These are phyloP conservation scores for Margarornis squamiger DNA, from an alignment of 2,797 vertebrate genomes.

Conservation along the genomic window DNA sequence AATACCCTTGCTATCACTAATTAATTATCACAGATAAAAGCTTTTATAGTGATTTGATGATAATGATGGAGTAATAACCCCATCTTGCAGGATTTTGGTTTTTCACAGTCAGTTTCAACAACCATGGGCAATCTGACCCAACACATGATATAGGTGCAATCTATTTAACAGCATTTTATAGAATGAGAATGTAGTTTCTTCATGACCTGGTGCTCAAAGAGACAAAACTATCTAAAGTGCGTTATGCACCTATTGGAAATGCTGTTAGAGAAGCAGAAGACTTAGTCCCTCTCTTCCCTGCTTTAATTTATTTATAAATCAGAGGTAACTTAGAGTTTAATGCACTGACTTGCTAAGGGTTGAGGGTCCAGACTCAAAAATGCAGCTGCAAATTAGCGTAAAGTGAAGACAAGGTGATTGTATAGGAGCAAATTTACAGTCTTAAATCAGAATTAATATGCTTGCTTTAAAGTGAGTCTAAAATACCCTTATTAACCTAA, in stretches of 20 bases:
- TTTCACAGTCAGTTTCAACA: background rate
- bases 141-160: background rate
- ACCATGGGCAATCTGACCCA: background rate
- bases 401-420: background rate
- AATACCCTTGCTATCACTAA: background rate
- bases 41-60: background rate
- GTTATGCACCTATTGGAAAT: background rate
- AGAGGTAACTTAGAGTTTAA: background rate
- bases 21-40: background rate
- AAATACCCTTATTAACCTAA: background rate
- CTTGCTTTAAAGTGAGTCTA: background rate
- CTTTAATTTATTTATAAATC: background rate
- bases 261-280: background rate
- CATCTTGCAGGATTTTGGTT: background rate
- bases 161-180: background rate
- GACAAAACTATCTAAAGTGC: background rate
- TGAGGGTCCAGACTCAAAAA: background rate
- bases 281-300: background rate
- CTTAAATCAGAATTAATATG: background rate
- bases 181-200: background rate
- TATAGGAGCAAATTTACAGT: background rate
- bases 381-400: background rate
- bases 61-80: background rate
- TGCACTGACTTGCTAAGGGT: background rate
- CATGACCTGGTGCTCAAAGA: background rate